Evolutionary conservation across 2,113 vertebrate genomes (phyloP), one percentile per base, ranked within the genome.

Genomic region (Macrotus californicus): DNA sequence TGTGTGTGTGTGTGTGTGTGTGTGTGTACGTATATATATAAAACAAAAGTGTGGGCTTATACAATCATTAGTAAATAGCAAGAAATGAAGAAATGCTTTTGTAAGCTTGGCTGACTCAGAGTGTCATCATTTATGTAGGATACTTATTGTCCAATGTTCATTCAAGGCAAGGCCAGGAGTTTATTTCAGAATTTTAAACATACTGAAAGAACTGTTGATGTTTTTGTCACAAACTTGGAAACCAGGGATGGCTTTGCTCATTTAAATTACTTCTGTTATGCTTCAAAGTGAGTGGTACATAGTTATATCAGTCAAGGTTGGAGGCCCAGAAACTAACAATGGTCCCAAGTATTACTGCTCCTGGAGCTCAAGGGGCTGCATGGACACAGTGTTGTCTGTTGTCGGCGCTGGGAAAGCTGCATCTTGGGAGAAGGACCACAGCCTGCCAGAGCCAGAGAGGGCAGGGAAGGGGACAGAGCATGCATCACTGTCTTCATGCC

Each of bases 101-200:
- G 77, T 21, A 89, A 46, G 21, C 4, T 72, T 72, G 61, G 19
- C 39, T 86, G 43, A 64, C 0, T 5, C 48, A 34, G 54, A 48
- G 52, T 29, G 41, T 77, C 7, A 24, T 48, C 61, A 36, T 29
- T 84, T 34, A 84, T 31, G n/a, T 50, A 46, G 41, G 34, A 13
- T 29, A 22, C 10, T 75, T 75, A 67, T 85, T 61, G 64, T 24
- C 64, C 26, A 36, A 2, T 14, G 41, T 31, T 36, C 56, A 31
- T 84, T 84, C 52, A 85, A 81, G 56, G 84, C 12, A 39, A 85
- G 31, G 31, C 24, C 6, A 70, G 67, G 69, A 43, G 16, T 43
- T 48, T 72, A 59, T 79, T 91, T 73, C 46, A 50, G 76, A 84
- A 43, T 91, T 50, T 34, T 80, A 87, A 46, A 18, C 41, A 61